Evolutionary conservation across 2,113 vertebrate species (phyloP), one percentile per base, ranked within the genome.

Genomic region (Sapajus apella): DNA sequence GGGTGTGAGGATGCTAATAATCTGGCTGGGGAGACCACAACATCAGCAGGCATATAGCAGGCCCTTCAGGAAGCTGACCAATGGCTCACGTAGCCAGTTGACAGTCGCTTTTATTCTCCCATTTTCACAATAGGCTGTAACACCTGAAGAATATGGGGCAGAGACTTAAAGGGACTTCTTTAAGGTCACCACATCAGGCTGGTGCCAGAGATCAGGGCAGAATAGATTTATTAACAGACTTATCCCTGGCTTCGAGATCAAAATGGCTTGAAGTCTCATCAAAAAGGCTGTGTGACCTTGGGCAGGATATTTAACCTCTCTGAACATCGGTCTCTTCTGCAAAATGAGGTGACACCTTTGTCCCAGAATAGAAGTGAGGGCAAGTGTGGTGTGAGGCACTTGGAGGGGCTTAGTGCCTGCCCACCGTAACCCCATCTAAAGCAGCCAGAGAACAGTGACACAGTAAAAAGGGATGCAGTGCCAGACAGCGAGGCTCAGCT

Each of bases 291-390:
- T 86, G 73, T 75, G 75, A 79, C 73, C 86, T 64, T 80, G 61
- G 27, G 23, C 37, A 84, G 79, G n/a, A 84, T 6, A 90, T 45
- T 58, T 70, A 86, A 91, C 68, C 61, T 97, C 79, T 91, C 79
- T 87, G 79, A 80, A n/a, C 56, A 64, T 50, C 35, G 16, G 9
- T 91, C 91, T 92, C 66, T 88, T 91, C 87, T 89, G 66, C 50
- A 94, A 94, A 72, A 77, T 55, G 55, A 92, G 32, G 17, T 68
- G 50, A 76, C 43, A 50, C 17, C 32, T 95, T 91, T 88, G 73
- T 83, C 61, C 43, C 55, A 72, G 35, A 92, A 16, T 45, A 66
- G 47, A 90, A 64, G 13, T 92, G 80, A 90, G 10, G 4, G 92
- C 35, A 17, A 91, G 87, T 94, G 82, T 8, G 27, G 11, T 21